phyloP scores from a whole-genome alignment of 2,797 vertebrate genomes.

The Pristis pectinata region DNA sequence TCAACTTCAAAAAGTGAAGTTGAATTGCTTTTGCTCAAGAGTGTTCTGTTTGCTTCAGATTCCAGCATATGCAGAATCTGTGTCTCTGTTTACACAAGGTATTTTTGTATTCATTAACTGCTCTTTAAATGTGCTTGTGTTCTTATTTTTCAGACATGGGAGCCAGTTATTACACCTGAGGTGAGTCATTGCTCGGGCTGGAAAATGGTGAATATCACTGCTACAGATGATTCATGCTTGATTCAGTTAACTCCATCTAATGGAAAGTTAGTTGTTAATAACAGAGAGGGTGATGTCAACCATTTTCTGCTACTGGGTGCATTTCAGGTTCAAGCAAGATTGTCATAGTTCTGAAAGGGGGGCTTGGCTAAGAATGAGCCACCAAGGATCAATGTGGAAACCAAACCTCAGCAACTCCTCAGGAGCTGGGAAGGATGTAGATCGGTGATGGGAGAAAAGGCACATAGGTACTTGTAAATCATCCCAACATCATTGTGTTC shows the following conservation, averaged over 20 bases:
- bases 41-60: not conserved
- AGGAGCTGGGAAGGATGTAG: not conserved
- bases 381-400: not conserved
- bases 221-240: not conserved
- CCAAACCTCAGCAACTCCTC: not conserved
- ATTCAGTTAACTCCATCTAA: not conserved
- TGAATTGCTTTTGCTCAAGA: not conserved
- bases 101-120: not conserved
- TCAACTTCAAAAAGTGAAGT: not conserved
- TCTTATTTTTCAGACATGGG: conserved; percentile 33
- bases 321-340: not conserved
- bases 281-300: not conserved
- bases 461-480: not conserved
- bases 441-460: not conserved
- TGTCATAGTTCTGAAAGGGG: not conserved
- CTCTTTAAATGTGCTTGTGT: not conserved
- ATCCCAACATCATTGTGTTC: not conserved
- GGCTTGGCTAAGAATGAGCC: not conserved
- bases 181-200: not conserved
- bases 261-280: not conserved
- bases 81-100: no score
- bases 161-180: conserved; percentile 21
- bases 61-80: no score
- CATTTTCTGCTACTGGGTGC: not conserved
- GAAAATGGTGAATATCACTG: not conserved